A percentile compares a stretch with the other conserved stretches of the same genome.
phyloP scores from a whole-genome alignment of 2,888 invertebrate species.

The Stenotaenia linearis region DNA sequence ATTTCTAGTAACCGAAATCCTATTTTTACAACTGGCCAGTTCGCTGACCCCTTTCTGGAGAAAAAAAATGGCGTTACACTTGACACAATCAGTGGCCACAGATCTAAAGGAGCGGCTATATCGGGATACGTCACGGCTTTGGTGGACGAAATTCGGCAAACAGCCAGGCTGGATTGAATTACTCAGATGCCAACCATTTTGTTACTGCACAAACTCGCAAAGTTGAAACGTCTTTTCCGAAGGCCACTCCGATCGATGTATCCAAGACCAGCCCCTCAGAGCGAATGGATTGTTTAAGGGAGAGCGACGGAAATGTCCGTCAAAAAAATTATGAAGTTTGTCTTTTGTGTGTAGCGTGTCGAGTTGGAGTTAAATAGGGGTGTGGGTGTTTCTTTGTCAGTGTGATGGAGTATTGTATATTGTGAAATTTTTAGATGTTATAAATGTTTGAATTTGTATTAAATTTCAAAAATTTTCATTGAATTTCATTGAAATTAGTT shows the following conservation, averaged over 20 bases:
- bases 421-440: no score
- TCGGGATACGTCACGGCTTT: background rate
- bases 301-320: background rate
- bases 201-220: constrained; percentile 3
- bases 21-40: constrained; percentile 16
- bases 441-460: no score
- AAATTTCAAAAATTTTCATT: no score
- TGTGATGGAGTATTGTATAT: no score
- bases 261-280: background rate
- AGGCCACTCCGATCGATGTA: constrained; percentile 16
- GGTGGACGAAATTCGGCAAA: constrained; percentile 2
- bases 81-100: background rate
- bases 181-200: constrained; percentile 18
- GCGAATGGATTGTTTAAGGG: constrained; percentile 8
- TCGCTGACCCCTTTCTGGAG: background rate
- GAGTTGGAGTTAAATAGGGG: no score
- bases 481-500: no score
- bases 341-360: background rate
- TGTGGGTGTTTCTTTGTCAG: no score
- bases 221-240: constrained; percentile 26
- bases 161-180: constrained; percentile 23
- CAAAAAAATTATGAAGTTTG: background rate
- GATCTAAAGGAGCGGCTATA: background rate
- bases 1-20: background rate
- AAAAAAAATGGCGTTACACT: background rate